phyloP scores from a whole-genome alignment of 2,888 invertebrate genomes.

The Sminthurinus aureus region DNA sequence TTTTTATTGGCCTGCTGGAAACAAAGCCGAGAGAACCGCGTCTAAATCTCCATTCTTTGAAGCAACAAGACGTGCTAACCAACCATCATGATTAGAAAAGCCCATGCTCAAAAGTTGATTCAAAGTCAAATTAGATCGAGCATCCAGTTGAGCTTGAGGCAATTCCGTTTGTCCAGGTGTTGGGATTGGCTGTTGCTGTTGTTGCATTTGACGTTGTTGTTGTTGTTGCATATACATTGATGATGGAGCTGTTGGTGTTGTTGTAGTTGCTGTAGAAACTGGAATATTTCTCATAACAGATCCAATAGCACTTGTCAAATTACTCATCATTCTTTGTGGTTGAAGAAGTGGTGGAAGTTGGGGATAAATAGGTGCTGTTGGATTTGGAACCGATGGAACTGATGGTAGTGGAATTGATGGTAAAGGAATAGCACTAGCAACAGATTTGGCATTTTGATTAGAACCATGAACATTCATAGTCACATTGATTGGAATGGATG shows the following conservation, averaged over 20 bases:
- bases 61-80: conserved; percentile 52
- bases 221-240: too few relatives aligned
- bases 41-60: conserved; percentile 58
- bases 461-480: too few relatives aligned
- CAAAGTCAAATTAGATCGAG: conserved; percentile 43
- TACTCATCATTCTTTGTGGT: conserved; percentile 50
- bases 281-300: conserved; percentile 54
- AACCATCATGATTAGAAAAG: conserved; percentile 57
- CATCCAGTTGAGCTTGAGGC: conserved; percentile 6
- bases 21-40: conserved; percentile 53
- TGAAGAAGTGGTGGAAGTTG: conserved; percentile 18
- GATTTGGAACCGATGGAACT: conserved; percentile 9
- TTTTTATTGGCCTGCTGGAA: too few relatives aligned
- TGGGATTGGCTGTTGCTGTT: conserved; percentile 8
- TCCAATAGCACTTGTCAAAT: conserved; percentile 49
- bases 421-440: too few relatives aligned
- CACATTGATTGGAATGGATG: neutral
- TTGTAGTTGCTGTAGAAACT: neutral
- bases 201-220: neutral
- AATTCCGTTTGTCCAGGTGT: conserved; percentile 4
- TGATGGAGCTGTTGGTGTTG: too few relatives aligned
- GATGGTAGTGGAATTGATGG: neutral
- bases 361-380: conserved; percentile 30
- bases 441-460: too few relatives aligned
- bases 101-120: conserved; percentile 58